Evolutionary conservation across 2,797 vertebrate species (phyloP), one percentile per base, ranked within the genome.

Genomic region (Amphiprion clarkii): DNA sequence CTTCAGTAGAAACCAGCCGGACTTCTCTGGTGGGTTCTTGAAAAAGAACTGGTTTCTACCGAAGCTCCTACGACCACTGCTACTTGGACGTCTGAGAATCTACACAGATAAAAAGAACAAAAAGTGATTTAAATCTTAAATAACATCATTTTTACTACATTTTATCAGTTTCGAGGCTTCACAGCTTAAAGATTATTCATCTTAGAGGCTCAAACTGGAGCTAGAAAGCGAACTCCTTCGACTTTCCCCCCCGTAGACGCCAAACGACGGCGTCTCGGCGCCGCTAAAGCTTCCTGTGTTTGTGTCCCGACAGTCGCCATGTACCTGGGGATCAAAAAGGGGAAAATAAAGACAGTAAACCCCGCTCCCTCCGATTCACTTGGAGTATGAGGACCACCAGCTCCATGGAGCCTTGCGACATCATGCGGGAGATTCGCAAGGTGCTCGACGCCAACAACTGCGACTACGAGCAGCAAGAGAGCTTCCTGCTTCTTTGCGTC

Each of bases 371-470:
- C 82, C 91, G 97, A 74, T 99, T 99, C 93, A 99, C 98, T 0
- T 99, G 98, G 98, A 99, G 96, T 79, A 99, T 99, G 98, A 98
- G 98, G 94, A 99, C 98, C 90, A 99, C 97, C 5, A 97, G 96
- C 71, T 97, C 98, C 66, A 98, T 99, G 98, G 98, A 99, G 94
- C 96, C 97, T 0, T 96, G 94, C 0, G 97, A 98, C 76, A 98
- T 99, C 97, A 98, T 99, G 98, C 94, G 96, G 82, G 98, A 99
- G 91, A 99, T 99, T 89, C 96, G 97, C 53, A 99, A 98, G 90
- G 97, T 98, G 82, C 92, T 99, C 87, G 97, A 99, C 27, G 96
- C 96, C 74, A 99, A 98, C 92, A 97, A 96, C 94, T 99, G 98
- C 93, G 97, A 99, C 88, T 99, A 97, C 0, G 97, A 99, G 86